Percentiles rank a stretch among this genome's conserved stretches.
These are phyloP conservation scores for Pissodes strobi DNA, from an alignment of 1,140 invertebrate genomes.

Conservation along the genomic window DNA sequence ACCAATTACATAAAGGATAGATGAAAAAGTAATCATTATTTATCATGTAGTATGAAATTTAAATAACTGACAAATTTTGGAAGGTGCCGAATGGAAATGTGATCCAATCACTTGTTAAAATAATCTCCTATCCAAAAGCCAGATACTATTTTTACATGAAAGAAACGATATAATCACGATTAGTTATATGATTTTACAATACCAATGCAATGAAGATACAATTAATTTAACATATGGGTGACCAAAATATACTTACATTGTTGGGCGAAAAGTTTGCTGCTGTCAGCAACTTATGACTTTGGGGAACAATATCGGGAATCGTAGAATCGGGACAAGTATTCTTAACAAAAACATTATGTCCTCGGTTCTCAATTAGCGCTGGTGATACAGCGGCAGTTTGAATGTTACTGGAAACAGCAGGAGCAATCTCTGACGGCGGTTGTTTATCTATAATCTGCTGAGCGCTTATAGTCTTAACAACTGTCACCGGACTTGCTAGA, in stretches of 20 bases:
- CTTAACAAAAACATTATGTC: conserved; percentile 55
- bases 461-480: conserved; percentile 44
- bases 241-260: conserved; percentile 50
- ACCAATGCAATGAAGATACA: no score
- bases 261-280: conserved; percentile 48
- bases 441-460: conserved; percentile 34
- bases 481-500: conserved; percentile 44
- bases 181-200: no score
- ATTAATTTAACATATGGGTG: no score
- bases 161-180: no score
- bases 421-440: conserved; percentile 10
- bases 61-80: no score
- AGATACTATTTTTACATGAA: no score
- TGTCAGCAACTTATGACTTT: conserved; percentile 51
- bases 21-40: no score
- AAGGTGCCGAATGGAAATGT: no score
- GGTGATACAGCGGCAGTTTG: conserved; percentile 9
- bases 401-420: conserved; percentile 7
- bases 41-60: no score
- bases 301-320: conserved; percentile 38
- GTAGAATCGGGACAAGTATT: conserved; percentile 39
- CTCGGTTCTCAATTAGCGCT: conserved; percentile 43
- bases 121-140: no score
- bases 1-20: no score
- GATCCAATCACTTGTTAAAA: no score